Conservation (phyloP, 53 echinoderm and acorn worm genomes). For the Paracentrotus lividus region DNA sequence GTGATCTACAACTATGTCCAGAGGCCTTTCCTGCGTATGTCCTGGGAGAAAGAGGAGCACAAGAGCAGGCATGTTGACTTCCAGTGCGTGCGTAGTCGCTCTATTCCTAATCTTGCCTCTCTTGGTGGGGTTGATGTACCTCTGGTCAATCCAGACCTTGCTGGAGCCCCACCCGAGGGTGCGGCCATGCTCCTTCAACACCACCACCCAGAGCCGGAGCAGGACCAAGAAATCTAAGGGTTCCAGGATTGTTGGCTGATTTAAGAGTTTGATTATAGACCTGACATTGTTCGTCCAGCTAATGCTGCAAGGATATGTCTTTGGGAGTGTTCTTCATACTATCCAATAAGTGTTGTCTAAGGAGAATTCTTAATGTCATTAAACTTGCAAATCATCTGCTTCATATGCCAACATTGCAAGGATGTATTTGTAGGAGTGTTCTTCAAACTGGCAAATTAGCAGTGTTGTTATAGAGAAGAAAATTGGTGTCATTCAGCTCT, state of each 20-base stretch:
- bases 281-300: background rate
- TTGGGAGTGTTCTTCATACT: background rate
- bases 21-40: conserved; percentile 95
- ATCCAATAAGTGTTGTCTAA: background rate
- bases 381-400: background rate
- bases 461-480: too few relatives aligned
- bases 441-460: too few relatives aligned
- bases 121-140: conserved; percentile 65
- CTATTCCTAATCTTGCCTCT: conserved; percentile 96
- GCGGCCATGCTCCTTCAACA: conserved; percentile 85
- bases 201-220: conserved; percentile 56
- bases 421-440: too few relatives aligned
- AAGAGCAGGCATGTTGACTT: conserved; percentile 98
- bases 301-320: background rate
- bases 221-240: conserved; percentile 18
- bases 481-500: too few relatives aligned
- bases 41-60: conserved; percentile 99
- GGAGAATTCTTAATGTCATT: background rate
- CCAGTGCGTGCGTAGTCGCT: conserved; percentile 97
- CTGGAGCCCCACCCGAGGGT: conserved; percentile 86
- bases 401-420: background rate
- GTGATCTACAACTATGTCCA: conserved; percentile 99
- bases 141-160: conserved; percentile 78
- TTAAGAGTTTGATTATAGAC: background rate
- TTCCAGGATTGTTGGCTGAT: background rate